Evolutionary conservation across 2,113 vertebrate species (phyloP), one percentile per base, ranked within the genome.

Genomic region (Sphaerodactylus townsendi): DNA sequence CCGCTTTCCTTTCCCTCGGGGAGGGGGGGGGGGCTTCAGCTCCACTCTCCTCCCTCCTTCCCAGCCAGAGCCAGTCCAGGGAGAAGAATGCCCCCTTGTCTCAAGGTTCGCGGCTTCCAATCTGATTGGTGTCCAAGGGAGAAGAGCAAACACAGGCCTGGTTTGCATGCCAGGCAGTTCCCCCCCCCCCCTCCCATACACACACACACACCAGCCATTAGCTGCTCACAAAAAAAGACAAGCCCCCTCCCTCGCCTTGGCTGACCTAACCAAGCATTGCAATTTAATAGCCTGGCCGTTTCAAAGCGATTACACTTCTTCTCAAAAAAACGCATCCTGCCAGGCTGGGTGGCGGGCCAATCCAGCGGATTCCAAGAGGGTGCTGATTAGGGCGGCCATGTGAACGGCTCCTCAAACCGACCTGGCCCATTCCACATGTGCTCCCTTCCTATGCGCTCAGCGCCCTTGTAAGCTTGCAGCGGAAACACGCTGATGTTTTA

Each of bases 11-110:
- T 1, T 6, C 41, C 59, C 81, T 85, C 82, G 9, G 76, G n/a
- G n/a, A n/a, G n/a, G n/a, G n/a, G n/a, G n/a, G n/a, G n/a, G n/a
- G n/a, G 6, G 4, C 71, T 94, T 62, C 9, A 0, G 66, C 46
- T 15, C 15, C 5, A 28, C 75, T 81, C 46, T 13, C 28, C 2
- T 2, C 0, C 0, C 75, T 59, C 21, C 74, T 37, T 0, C 0
- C 53, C 46, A 1, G 65, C 87, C 70, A 39, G 84, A 83, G 87
- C 4, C 66, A 14, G 30, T 33, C 59, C 74, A 78, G 0, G 1
- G 53, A 72, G 92, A 94, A 96, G 90, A 95, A 96, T 94, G 90
- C 93, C 53, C 88, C 92, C 90, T 96, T 96, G 94, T 96, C 82
- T 65, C 0, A 14, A 79, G 79, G 89, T 82, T 85, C 37, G 33